Conservation (phyloP, 2,797 vertebrate species). For the Podarcis lilfordi region DNA sequence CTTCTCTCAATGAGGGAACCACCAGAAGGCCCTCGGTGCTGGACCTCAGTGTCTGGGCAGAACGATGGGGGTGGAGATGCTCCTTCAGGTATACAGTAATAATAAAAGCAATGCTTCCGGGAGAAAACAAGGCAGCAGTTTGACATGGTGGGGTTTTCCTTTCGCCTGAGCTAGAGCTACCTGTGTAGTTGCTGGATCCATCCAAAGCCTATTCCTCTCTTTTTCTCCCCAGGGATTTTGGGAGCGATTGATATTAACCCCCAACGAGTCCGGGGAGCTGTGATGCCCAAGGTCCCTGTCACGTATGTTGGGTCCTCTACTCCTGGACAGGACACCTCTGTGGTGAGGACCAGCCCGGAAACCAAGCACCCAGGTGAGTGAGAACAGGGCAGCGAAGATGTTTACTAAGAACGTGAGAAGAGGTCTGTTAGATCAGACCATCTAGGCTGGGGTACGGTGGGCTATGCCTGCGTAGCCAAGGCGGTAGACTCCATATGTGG, state of each 20-base stretch:
- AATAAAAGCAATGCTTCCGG: neutral
- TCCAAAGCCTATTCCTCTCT: conserved; percentile 26
- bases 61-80: too few relatives aligned
- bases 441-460: neutral
- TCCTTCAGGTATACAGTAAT: too few relatives aligned
- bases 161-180: neutral
- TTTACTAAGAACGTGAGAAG: neutral
- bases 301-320: conserved; percentile 53
- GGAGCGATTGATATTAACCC: conserved; percentile 63
- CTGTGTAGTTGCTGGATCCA: too few relatives aligned
- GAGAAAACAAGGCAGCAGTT: neutral
- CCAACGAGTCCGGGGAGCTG: conserved; percentile 71
- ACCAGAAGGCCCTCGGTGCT: too few relatives aligned
- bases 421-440: neutral
- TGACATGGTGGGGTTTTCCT: neutral
- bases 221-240: conserved; percentile 56
- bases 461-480: neutral
- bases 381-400: neutral
- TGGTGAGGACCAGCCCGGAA: neutral
- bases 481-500: too few relatives aligned
- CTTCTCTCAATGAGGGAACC: too few relatives aligned
- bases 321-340: neutral
- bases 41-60: too few relatives aligned
- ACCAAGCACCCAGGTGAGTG: conserved; percentile 61
- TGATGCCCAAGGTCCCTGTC: conserved; percentile 49